Evolutionary conservation across 1,140 invertebrate genomes (phyloP), one percentile per base, ranked within the genome.

Genomic region (Neodiprion lecontei): DNA sequence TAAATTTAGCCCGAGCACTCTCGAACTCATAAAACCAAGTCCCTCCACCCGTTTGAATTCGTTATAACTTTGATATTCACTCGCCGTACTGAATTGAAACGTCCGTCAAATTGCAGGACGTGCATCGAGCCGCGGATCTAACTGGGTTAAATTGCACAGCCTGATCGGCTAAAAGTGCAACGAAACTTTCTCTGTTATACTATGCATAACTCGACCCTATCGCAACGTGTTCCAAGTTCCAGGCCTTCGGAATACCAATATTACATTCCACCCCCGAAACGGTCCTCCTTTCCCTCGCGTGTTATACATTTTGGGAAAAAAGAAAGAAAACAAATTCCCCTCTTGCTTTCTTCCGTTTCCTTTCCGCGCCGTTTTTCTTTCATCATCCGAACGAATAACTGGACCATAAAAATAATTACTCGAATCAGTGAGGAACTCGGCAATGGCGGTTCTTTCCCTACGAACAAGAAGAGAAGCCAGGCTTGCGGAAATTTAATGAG

Each of bases 11-110:
- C n/a, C 53, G 53, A 61, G 53, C 11, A 14, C 53, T 61, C 53
- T 61, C 53, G 53, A 14, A 5, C 53, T 9, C 11, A 61, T 61
- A 8, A 61, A 61, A 61, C 9, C 53, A 9, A 8, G 53, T 9
- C 11, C 53, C 50, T 9, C 11, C 4, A 61, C 53, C 53, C 4
- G n/a, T 61, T 14, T 61, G 11, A 5, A 61, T 61, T 61, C n/a
- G 53, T 61, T 61, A 61, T 61, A 61, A 9, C 53, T 61, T 61
- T 61, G 53, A 17, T 61, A 61, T 61, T 61, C 53, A 61, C 53
- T 61, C 11, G n/a, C 11, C n/a, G 53, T 61, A 9, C 8, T 12
- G 53, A 61, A 61, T 61, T 17, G 53, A 61, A 61, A 61, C 53
- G 53, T 61, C 53, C 53, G 7, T 61, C 53, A 61, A 61, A 61